Percentiles rank a stretch among this genome's conserved stretches.
Evolutionary conservation across 2,797 vertebrate species (phyloP).

Genomic region (Bryconaethiops microstoma): DNA sequence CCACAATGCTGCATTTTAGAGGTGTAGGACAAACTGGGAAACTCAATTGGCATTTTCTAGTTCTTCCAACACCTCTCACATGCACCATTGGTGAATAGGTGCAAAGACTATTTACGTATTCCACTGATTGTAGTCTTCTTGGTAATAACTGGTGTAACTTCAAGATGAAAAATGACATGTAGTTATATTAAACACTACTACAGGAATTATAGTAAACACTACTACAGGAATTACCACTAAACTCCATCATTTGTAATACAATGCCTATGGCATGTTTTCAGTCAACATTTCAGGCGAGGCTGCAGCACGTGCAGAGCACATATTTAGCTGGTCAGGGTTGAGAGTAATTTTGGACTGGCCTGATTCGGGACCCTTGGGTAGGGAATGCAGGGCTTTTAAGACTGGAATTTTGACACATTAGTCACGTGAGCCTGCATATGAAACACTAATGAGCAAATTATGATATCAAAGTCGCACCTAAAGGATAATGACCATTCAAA

Average conservation of each 20-base stretch:
- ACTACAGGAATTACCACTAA: not conserved
- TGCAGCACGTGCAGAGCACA: not conserved
- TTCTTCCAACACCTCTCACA: too few species aligned
- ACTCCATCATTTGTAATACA: not conserved
- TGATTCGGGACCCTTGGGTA: constrained; percentile 50
- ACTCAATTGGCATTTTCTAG: too few species aligned
- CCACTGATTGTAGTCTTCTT: too few species aligned
- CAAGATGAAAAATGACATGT: not conserved
- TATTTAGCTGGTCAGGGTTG: constrained; percentile 29
- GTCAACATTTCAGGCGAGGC: constrained; percentile 18
- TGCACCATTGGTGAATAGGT: too few species aligned
- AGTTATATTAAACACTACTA: not conserved
- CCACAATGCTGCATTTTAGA: too few species aligned
- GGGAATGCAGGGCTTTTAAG: constrained; percentile 46
- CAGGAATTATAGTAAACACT: not conserved
- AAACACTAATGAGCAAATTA: constrained; percentile 4
- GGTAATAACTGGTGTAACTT: too few species aligned
- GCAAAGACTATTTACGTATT: too few species aligned
- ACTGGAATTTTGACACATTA: constrained; percentile 7
- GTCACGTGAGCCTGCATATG: not conserved
- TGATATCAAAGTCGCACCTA: constrained; percentile 10
- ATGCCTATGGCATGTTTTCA: not conserved
- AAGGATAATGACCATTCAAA: not conserved
- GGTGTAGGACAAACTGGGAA: too few species aligned
- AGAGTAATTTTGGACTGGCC: constrained; percentile 44